A percentile compares a stretch with the other conserved stretches of the same genome.
phyloP scores from a whole-genome alignment of 2,888 invertebrate species.

The Harmothoe impar region DNA sequence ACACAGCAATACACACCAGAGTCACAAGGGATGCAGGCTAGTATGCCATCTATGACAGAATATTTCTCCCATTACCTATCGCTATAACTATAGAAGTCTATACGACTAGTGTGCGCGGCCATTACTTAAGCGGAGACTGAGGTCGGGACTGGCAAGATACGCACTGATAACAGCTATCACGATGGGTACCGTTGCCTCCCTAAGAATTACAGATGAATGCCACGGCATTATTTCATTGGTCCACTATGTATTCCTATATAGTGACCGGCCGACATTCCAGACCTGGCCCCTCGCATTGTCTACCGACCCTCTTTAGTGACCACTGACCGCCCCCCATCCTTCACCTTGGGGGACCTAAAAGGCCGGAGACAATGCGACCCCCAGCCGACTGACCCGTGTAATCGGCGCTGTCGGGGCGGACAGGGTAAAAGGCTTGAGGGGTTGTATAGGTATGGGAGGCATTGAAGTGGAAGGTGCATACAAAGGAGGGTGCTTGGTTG shows the following conservation, averaged over 20 bases:
- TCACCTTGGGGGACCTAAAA: conserved; percentile 3
- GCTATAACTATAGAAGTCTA: too few relatives aligned
- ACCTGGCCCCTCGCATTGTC: background rate
- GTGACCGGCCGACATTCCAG: conserved; percentile 7
- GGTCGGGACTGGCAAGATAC: too few relatives aligned
- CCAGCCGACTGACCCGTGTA: background rate
- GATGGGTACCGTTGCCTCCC: too few relatives aligned
- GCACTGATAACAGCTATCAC: too few relatives aligned
- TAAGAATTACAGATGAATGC: too few relatives aligned
- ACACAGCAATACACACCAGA: background rate
- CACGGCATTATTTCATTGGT: too few relatives aligned
- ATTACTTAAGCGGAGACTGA: too few relatives aligned
- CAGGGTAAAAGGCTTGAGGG: background rate
- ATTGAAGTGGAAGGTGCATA: conserved; percentile 14
- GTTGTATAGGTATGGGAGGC: conserved; percentile 41
- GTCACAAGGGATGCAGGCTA: background rate
- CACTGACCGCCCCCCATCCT: background rate
- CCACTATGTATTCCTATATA: too few relatives aligned
- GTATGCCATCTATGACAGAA: background rate
- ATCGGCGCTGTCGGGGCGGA: background rate
- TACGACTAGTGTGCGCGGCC: too few relatives aligned
- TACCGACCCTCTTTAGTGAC: conserved; percentile 2
- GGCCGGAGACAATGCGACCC: conserved; percentile 23
- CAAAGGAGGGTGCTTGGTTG: conserved; percentile 19
- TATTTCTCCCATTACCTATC: background rate